Evolutionary conservation across 2,113 vertebrate species (phyloP).

Genomic region (Cheilinus undulatus): DNA sequence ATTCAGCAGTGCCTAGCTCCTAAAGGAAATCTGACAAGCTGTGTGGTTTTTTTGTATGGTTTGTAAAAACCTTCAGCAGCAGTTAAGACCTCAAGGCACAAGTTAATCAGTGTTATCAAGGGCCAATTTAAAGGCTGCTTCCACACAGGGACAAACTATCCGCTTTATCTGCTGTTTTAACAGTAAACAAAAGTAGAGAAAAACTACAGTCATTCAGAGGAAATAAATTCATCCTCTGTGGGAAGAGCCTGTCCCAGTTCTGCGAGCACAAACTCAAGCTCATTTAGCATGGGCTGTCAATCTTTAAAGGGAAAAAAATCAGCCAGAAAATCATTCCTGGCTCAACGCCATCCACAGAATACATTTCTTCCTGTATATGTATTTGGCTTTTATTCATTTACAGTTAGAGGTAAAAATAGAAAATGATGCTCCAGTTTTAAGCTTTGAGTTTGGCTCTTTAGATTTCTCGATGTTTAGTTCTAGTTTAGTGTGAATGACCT

Average conservation of each 20-base stretch:
- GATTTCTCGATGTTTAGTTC: slow-evolving; percentile 42
- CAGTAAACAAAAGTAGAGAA: slow-evolving; percentile 43
- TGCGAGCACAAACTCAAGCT: slow-evolving; percentile 71
- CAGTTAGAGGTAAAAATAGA: slow-evolving; percentile 53
- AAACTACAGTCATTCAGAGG: slow-evolving; percentile 27
- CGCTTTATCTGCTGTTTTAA: slow-evolving; percentile 14
- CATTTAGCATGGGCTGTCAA: slow-evolving; percentile 64
- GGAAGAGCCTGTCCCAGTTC: slow-evolving; percentile 63
- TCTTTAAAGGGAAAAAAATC: slow-evolving; percentile 62
- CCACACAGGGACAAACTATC: slow-evolving; percentile 33
- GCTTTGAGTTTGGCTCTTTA: slow-evolving; percentile 67
- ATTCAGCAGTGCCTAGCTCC: slow-evolving; percentile 22
- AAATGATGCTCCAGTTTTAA: slow-evolving; percentile 3
- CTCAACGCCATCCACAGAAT: slow-evolving; percentile 43
- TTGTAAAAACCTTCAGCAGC: slow-evolving; percentile 41
- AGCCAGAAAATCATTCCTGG: slow-evolving; percentile 60
- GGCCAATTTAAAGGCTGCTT: slow-evolving; percentile 45
- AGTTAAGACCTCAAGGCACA: slow-evolving; percentile 28
- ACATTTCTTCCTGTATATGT: slow-evolving; percentile 42
- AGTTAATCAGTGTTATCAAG: slow-evolving; percentile 58
- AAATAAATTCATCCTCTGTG: slow-evolving; percentile 45
- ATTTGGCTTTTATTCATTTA: slow-evolving; percentile 61
- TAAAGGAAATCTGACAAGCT: slow-evolving; percentile 45
- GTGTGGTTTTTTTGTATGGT: slow-evolving; percentile 18
- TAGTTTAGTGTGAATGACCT: slow-evolving; percentile 8